These are phyloP conservation scores for Noctua comes DNA, from an alignment of 2,888 invertebrate species.

Conservation along the genomic window DNA sequence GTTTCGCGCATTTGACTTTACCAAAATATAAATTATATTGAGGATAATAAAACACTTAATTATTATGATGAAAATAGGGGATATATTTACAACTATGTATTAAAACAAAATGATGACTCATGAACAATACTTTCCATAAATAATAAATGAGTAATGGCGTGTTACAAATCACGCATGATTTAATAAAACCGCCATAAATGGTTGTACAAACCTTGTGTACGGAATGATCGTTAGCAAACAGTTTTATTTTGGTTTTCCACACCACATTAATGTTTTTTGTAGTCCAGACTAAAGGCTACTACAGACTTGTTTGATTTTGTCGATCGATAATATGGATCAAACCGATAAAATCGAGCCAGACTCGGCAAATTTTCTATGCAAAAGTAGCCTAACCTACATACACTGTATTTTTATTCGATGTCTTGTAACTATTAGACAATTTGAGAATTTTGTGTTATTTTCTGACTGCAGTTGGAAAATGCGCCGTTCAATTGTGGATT, in stretches of 20 bases:
- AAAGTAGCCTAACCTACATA: slow-evolving; percentile 24
- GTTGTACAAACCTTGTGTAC: slow-evolving; percentile 77
- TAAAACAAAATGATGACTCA: slow-evolving; percentile 87
- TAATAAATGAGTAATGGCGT: slow-evolving; percentile 84
- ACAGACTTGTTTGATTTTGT: slow-evolving; percentile 19
- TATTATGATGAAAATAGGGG: slow-evolving; percentile 90
- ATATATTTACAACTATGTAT: slow-evolving; percentile 87
- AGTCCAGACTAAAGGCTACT: slow-evolving; percentile 15
- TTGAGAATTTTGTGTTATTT: not conserved
- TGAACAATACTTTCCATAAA: slow-evolving; percentile 87
- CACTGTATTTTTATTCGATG: not conserved
- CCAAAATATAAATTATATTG: not conserved
- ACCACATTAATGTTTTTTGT: slow-evolving; percentile 18
- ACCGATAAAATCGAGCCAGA: slow-evolving; percentile 9
- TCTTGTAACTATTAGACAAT: not conserved
- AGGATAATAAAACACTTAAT: slow-evolving; percentile 68
- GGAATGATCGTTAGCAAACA: slow-evolving; percentile 75
- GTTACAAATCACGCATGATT: slow-evolving; percentile 78
- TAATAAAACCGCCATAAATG: slow-evolving; percentile 70
- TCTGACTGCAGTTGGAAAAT: not conserved
- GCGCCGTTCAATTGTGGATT: not conserved
- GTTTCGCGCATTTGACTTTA: not conserved
- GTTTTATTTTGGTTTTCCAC: slow-evolving; percentile 40
- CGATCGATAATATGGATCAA: slow-evolving; percentile 7
- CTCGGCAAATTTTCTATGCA: slow-evolving; percentile 13